These are phyloP conservation scores for Ditula angustiorana DNA, from an alignment of 2,888 invertebrate genomes.

Conservation along the genomic window DNA sequence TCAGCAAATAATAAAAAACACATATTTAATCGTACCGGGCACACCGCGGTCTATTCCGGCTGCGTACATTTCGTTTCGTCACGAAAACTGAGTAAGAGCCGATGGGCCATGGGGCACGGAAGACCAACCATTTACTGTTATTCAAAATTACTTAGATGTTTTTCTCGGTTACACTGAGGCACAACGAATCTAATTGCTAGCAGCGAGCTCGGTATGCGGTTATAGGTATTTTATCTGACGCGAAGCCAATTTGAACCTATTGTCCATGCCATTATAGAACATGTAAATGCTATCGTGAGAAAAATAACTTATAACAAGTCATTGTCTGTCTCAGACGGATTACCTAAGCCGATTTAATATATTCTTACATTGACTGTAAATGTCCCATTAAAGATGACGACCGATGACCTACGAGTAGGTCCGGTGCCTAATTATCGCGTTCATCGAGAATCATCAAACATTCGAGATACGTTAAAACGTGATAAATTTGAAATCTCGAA, in stretches of 20 bases:
- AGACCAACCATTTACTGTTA: background rate
- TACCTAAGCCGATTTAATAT: background rate
- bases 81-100: background rate
- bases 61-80: conserved; percentile 16
- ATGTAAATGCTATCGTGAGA: background rate
- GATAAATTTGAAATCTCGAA: too few relatives aligned
- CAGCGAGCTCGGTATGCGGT: background rate
- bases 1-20: conserved; percentile 18
- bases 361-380: too few relatives aligned
- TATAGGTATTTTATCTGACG: background rate
- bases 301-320: background rate
- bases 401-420: too few relatives aligned
- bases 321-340: background rate
- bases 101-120: background rate
- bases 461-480: too few relatives aligned
- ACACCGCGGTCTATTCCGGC: conserved; percentile 1
- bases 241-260: background rate
- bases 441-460: too few relatives aligned
- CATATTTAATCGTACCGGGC: conserved; percentile 4
- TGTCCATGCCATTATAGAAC: background rate
- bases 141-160: background rate
- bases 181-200: background rate
- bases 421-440: too few relatives aligned
- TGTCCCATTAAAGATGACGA: too few relatives aligned
- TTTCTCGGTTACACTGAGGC: background rate